These are phyloP conservation scores for Cyclura pinguis DNA, from an alignment of 2,797 vertebrate genomes.

Conservation along the genomic window DNA sequence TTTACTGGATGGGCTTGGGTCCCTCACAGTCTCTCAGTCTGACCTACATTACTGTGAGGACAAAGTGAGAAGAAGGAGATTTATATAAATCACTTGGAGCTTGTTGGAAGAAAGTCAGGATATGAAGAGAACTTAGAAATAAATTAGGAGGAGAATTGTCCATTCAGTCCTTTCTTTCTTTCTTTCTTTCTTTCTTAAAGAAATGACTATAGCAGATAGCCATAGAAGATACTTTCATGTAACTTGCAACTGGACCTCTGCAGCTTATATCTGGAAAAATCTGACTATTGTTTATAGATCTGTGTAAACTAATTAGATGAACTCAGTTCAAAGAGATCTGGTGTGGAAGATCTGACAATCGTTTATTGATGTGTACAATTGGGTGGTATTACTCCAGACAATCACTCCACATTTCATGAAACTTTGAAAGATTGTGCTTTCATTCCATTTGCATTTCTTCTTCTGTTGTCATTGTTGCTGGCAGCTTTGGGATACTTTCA, in stretches of 20 bases:
- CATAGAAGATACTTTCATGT: conserved; percentile 1
- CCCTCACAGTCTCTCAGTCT: not conserved
- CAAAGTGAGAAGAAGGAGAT: not conserved
- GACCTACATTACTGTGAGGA: not conserved
- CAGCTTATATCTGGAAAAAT: conserved; percentile 4
- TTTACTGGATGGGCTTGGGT: not conserved
- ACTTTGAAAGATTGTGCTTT: not conserved
- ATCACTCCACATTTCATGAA: not conserved
- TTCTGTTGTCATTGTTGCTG: not conserved
- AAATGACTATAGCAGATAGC: not conserved
- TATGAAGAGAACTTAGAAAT: conserved; percentile 28
- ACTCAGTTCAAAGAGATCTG: not conserved
- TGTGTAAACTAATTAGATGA: conserved; percentile 36
- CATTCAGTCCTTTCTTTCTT: not conserved
- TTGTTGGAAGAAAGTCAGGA: not conserved
- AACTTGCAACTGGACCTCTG: conserved; percentile 11
- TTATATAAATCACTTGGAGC: not conserved
- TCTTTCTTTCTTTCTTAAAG: not conserved
- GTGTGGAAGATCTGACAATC: conserved; percentile 1
- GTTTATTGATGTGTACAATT: conserved; percentile 19
- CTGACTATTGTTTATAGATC: conserved; percentile 6
- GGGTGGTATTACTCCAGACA: not conserved
- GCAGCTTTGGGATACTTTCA: not conserved
- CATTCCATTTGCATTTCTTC: not conserved
- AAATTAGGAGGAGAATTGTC: conserved; percentile 5